A percentile compares a stretch with the other conserved stretches of the same genome.
phyloP scores from a whole-genome alignment of 2,113 vertebrate genomes.

The Trogon surrucura region DNA sequence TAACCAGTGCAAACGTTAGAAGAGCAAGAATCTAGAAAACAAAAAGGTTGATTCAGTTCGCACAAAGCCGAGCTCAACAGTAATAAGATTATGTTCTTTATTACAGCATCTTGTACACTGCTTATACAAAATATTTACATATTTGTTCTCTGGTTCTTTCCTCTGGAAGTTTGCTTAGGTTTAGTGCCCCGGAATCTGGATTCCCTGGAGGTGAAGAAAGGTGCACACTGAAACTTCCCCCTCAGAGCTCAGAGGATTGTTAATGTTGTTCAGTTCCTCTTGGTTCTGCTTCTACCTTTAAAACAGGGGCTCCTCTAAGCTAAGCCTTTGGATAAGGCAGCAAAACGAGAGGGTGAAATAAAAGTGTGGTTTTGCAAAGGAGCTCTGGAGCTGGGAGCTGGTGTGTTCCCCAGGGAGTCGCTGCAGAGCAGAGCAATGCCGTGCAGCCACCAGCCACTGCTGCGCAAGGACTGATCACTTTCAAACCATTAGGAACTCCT shows the following conservation, averaged over 20 bases:
- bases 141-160: neutral
- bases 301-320: neutral
- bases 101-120: neutral
- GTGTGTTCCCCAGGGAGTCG: rapidly evolving
- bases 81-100: neutral
- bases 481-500: neutral
- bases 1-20: neutral
- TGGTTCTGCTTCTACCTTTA: neutral
- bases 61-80: neutral
- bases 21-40: neutral
- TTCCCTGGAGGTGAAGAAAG: neutral
- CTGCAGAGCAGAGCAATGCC: rapidly evolving
- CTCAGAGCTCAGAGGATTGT: neutral
- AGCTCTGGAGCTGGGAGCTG: neutral
- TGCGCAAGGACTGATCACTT: neutral
- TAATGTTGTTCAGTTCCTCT: neutral
- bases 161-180: neutral
- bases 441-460: rapidly evolving
- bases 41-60: rapidly evolving
- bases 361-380: neutral
- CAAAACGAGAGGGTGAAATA: neutral
- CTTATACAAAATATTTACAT: neutral
- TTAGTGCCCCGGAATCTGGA: neutral
- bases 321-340: neutral
- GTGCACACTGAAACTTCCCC: neutral